Base-by-base conservation (phyloP, 2,797 vertebrate genomes). In the Australoheros facetus region DNA sequence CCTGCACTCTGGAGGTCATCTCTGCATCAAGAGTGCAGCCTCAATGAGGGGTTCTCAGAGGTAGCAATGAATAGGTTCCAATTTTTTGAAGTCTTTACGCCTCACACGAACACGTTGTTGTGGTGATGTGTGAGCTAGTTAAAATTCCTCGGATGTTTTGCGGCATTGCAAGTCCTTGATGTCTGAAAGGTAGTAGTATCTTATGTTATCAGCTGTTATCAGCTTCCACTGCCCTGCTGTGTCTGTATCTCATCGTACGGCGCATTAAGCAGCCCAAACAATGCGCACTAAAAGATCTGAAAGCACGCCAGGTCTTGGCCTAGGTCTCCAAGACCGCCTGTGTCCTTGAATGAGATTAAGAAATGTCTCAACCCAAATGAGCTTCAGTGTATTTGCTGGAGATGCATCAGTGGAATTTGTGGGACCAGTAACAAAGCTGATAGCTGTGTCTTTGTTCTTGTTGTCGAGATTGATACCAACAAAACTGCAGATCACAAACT, bases 171-270 rank as follows among this genome's bases (percentile, higher is more conserved):
- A 3, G 66, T 56, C 57, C 75, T 82, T 75, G 60, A 83, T 86
- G 83, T 75, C 79, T 81, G 23, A 56, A 76, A 60, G 57, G 60
- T 66, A 21, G 71, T 82, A 86, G 86, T 26, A 79, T 89, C 85
- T 84, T 1, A 2, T 28, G 56, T 73, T 89, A 91, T 91, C 90
- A 82, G 80, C 74, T 60, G 64, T 78, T 89, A 88, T 89, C 85
- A 66, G 75, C 53, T 19, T 17, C 45, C 78, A 42, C 77, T n/a
- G 7, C 56, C 53, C 73, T 71, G 85, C 76, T 62, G 78, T 9
- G 75, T 88, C 88, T 90, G 88, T 37, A 71, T 69, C 73, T 78
- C 79, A 53, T 93, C 89, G 16, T 79, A 82, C 72, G 59, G 64
- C 70, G 72, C 51, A 60, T 75, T 57, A 56, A 59, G 48, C 76